A percentile compares a stretch with the other conserved stretches of the same genome.
phyloP scores from a whole-genome alignment of 2,113 vertebrate genomes.

The Nibea albiflora region DNA sequence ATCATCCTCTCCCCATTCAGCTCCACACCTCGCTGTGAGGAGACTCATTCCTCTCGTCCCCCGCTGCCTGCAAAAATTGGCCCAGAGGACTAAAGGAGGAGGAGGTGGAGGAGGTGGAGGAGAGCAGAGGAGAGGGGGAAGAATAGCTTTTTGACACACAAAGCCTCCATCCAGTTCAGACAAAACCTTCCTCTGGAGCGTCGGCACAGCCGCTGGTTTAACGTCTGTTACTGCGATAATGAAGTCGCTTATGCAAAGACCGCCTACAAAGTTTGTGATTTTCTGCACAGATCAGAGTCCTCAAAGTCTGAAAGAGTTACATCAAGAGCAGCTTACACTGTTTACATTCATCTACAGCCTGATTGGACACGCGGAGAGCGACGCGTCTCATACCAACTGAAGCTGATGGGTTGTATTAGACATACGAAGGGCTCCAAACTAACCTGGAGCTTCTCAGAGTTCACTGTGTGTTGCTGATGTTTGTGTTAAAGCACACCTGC shows the following conservation, averaged over 20 bases:
- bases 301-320: background rate
- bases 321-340: background rate
- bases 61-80: conserved; percentile 67
- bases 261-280: conserved; percentile 1
- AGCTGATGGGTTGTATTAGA: background rate
- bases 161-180: conserved; percentile 42
- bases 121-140: background rate
- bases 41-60: conserved; percentile 59
- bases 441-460: background rate
- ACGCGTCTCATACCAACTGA: background rate
- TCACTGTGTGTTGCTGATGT: background rate
- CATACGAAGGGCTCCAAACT: background rate
- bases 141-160: conserved; percentile 46
- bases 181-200: conserved; percentile 48
- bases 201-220: conserved; percentile 49
- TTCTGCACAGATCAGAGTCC: conserved; percentile 13
- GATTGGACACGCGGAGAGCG: background rate
- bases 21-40: conserved; percentile 63
- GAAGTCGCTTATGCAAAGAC: conserved; percentile 40
- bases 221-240: conserved; percentile 57
- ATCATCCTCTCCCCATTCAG: conserved; percentile 62
- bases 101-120: background rate
- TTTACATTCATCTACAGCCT: background rate
- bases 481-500: background rate
- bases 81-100: conserved; percentile 58